A percentile compares a stretch with the other conserved stretches of the same genome.
These are phyloP conservation scores for Acanthosoma haemorrhoidale DNA, from an alignment of 2,888 invertebrate genomes.

Conservation along the genomic window DNA sequence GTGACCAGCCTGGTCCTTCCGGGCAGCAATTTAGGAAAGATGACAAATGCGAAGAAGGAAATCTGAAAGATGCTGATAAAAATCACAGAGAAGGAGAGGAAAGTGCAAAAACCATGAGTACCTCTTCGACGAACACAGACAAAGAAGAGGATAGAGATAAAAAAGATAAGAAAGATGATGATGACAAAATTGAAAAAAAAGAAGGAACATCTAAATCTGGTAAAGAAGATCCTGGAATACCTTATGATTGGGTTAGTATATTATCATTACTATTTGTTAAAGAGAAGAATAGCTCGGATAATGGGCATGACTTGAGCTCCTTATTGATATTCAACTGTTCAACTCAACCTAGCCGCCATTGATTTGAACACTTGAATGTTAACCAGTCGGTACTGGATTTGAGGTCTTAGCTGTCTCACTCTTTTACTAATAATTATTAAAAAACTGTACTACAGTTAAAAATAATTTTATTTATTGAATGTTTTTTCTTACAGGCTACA, in stretches of 20 bases:
- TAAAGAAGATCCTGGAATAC: conserved; percentile 74
- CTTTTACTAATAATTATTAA: too few relatives aligned
- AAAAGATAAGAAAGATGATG: conserved; percentile 51
- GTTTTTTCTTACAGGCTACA: conserved; percentile 54
- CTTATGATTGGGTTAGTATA: conserved; percentile 87
- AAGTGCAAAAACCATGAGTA: conserved; percentile 50
- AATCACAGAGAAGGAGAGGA: conserved; percentile 50
- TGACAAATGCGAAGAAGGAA: conserved; percentile 31
- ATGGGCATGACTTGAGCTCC: too few relatives aligned
- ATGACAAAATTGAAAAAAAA: conserved; percentile 53
- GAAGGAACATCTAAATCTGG: conserved; percentile 42
- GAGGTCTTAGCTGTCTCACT: not conserved
- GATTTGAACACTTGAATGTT: too few relatives aligned
- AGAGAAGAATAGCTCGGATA: too few relatives aligned
- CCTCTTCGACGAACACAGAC: conserved; percentile 20
- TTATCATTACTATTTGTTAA: too few relatives aligned
- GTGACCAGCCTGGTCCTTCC: conserved; percentile 15
- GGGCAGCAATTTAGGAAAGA: conserved; percentile 16
- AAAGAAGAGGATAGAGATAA: conserved; percentile 46
- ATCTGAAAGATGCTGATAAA: conserved; percentile 50
- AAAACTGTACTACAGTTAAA: too few relatives aligned
- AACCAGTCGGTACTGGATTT: not conserved
- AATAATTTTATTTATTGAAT: not conserved
- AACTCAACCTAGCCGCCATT: too few relatives aligned
- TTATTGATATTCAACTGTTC: too few relatives aligned